Percentiles rank a stretch among this genome's conserved stretches.
Conservation (phyloP, 2,113 vertebrate genomes). For the Apaloderma vittatum region DNA sequence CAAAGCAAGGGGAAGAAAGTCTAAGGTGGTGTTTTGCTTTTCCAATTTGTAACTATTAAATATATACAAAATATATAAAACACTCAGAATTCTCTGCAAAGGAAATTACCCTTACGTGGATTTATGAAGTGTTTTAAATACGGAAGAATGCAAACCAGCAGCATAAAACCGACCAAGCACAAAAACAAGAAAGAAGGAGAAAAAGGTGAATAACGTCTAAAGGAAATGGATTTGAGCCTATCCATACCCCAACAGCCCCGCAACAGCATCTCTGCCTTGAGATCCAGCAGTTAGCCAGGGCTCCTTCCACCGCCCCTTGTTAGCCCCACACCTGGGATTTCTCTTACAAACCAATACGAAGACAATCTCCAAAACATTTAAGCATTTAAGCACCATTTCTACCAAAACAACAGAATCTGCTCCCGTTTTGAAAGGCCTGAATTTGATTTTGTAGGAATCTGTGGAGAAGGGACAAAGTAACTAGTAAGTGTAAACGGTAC, state of each 20-base stretch:
- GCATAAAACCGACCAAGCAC: background rate
- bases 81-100: background rate
- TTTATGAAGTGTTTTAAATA: constrained; percentile 7
- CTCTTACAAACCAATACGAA: background rate
- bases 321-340: background rate
- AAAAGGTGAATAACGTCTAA: background rate
- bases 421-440: background rate
- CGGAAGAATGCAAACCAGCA: background rate
- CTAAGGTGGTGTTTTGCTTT: background rate
- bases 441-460: background rate
- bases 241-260: background rate
- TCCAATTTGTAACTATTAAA: background rate
- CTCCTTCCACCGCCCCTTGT: background rate
- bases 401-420: background rate
- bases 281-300: background rate
- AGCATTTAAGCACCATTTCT: background rate
- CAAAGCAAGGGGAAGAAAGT: background rate
- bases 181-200: background rate
- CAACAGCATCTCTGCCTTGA: background rate
- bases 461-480: background rate
- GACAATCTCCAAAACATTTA: background rate
- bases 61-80: background rate
- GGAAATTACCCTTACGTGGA: background rate
- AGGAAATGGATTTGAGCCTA: background rate
- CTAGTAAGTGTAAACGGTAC: background rate